These are phyloP conservation scores for Chauna torquata DNA, from an alignment of 2,113 vertebrate genomes.

Conservation along the genomic window DNA sequence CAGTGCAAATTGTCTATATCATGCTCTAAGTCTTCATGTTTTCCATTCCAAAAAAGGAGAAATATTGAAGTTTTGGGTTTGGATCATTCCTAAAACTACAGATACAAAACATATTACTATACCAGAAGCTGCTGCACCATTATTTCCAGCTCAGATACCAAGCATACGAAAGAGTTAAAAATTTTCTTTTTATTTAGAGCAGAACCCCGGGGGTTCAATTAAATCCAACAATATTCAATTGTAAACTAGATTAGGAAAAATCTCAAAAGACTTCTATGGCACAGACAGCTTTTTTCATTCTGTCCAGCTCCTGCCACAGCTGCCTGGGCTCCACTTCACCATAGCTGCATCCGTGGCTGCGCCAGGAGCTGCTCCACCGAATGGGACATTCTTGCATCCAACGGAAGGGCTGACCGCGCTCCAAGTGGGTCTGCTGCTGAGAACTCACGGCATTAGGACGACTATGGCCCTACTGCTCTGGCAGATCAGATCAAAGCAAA, in stretches of 20 bases:
- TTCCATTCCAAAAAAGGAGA: not conserved
- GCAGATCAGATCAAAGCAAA: not conserved
- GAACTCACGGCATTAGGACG: rapidly evolving
- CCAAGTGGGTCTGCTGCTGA: not conserved
- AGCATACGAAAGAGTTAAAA: not conserved
- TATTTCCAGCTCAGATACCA: not conserved
- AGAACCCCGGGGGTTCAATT: not conserved
- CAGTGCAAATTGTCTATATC: not conserved
- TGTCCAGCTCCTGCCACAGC: not conserved
- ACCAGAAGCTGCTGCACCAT: not conserved
- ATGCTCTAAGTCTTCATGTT: not conserved
- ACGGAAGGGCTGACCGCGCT: rapidly evolving
- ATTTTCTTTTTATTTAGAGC: not conserved
- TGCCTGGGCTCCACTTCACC: not conserved
- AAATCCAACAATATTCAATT: not conserved
- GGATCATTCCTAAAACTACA: constrained; percentile 22
- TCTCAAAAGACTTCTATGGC: not conserved
- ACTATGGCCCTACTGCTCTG: not conserved
- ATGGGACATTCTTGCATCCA: rapidly evolving
- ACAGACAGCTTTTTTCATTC: not conserved
- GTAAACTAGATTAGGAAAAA: not conserved
- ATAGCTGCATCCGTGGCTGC: rapidly evolving
- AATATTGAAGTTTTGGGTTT: not conserved
- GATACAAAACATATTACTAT: not conserved
- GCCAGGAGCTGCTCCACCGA: not conserved